phyloP scores from a whole-genome alignment of 1,140 invertebrate species.

The Pseudomyrmex sp. region DNA sequence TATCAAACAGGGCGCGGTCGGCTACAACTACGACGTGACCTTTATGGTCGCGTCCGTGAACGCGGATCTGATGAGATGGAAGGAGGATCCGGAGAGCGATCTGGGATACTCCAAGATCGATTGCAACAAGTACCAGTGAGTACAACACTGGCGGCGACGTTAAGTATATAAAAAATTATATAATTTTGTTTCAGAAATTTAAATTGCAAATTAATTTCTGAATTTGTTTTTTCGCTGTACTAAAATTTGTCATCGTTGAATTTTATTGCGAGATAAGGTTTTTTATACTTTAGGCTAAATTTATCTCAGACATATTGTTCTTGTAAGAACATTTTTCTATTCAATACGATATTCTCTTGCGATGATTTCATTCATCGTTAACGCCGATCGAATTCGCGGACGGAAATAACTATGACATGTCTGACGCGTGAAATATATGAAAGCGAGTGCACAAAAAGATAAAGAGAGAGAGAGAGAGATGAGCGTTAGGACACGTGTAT shows the following conservation, averaged over 20 bases:
- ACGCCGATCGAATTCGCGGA: constrained; percentile 17
- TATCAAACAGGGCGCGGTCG: constrained; percentile 87
- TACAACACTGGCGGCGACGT: constrained; percentile 40
- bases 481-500: background rate
- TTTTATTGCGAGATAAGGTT: background rate
- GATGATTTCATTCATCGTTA: constrained; percentile 40
- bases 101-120: constrained; percentile 88
- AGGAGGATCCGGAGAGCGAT: constrained; percentile 85
- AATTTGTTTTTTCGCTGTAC: background rate
- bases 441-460: background rate
- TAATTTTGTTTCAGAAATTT: background rate
- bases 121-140: constrained; percentile 90
- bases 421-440: constrained; percentile 13
- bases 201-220: constrained; percentile 9
- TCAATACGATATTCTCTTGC: constrained; percentile 26
- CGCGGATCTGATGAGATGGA: constrained; percentile 88
- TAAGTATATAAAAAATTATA: background rate
- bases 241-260: background rate
- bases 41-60: constrained; percentile 90
- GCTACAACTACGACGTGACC: constrained; percentile 87
- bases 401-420: constrained; percentile 48
- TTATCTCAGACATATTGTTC: too few species aligned
- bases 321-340: background rate
- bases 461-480: background rate
- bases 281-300: too few species aligned